Percentiles rank a stretch among this genome's conserved stretches.
phyloP scores from a whole-genome alignment of 2,888 invertebrate species.

The Heliconius ethilla region DNA sequence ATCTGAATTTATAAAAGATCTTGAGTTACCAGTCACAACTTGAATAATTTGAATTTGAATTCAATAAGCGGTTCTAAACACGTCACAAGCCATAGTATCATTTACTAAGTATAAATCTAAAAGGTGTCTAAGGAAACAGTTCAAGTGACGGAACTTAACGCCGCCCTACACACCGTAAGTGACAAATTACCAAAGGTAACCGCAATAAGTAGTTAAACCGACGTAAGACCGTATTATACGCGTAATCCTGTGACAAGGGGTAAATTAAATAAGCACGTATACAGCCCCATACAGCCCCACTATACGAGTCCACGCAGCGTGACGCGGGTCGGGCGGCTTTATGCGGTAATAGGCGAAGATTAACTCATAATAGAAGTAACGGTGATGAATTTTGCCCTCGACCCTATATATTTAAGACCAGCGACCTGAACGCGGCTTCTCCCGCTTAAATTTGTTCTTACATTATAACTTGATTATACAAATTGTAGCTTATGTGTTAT shows the following conservation, averaged over 20 bases:
- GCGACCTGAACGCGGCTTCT: too few species aligned
- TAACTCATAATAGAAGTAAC: constrained; percentile 9
- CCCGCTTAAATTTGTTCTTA: too few species aligned
- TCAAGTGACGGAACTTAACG: neutral
- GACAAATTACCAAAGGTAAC: neutral
- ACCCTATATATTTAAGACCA: neutral
- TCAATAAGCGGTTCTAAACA: too few species aligned
- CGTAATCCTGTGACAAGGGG: constrained; percentile 12
- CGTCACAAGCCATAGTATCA: too few species aligned
- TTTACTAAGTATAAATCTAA: too few species aligned
- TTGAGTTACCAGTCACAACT: too few species aligned
- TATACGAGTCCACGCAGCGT: neutral
- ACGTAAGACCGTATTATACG: constrained; percentile 8
- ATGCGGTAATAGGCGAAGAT: constrained; percentile 12
- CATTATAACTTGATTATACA: too few species aligned
- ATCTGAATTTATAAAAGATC: too few species aligned
- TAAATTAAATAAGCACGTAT: constrained; percentile 21
- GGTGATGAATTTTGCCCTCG: constrained; percentile 13
- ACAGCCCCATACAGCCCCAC: neutral
- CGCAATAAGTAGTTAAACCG: constrained; percentile 8
- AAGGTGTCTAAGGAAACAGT: too few species aligned
- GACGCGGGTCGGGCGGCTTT: neutral
- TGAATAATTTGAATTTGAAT: too few species aligned
- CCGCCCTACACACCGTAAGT: neutral
- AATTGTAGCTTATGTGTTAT: too few species aligned